Percentiles rank a stretch among this genome's conserved stretches.
phyloP scores from a whole-genome alignment of 2,113 vertebrate genomes.

The Ailurus styani region DNA sequence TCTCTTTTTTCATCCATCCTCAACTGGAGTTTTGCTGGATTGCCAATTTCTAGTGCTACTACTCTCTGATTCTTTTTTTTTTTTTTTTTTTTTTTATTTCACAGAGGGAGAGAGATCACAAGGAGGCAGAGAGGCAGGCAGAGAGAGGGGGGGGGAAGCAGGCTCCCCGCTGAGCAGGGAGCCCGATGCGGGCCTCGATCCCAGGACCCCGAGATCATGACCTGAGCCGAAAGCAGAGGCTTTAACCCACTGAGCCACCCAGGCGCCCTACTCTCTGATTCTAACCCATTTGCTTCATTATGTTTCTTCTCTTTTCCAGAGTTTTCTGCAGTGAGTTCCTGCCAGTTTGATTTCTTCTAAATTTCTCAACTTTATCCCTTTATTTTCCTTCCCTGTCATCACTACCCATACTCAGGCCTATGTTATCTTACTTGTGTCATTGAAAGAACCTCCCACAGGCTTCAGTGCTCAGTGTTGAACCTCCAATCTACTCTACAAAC shows the following conservation, averaged over 20 bases:
- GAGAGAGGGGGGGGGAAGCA: no score
- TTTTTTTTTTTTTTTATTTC: no score
- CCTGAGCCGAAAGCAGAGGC: no score
- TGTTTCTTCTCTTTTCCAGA: not conserved
- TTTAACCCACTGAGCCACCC: no score
- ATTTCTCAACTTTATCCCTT: not conserved
- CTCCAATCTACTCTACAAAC: not conserved
- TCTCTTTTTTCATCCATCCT: not conserved
- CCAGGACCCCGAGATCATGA: no score
- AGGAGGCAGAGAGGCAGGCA: no score
- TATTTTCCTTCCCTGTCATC: not conserved
- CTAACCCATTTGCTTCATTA: not conserved
- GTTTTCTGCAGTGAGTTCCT: not conserved
- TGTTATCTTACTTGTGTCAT: not conserved
- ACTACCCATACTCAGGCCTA: not conserved
- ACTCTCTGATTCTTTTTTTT: not conserved
- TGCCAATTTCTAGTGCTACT: not conserved
- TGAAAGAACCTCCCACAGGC: not conserved
- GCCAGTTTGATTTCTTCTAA: not conserved
- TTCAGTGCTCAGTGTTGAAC: not conserved
- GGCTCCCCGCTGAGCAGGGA: no score
- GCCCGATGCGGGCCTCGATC: no score
- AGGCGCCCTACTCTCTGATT: not conserved
- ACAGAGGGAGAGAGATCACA: no score
- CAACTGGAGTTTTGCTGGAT: not conserved